Evolutionary conservation across 2,888 invertebrate species (phyloP).

Genomic region (Drosophila affinis): DNA sequence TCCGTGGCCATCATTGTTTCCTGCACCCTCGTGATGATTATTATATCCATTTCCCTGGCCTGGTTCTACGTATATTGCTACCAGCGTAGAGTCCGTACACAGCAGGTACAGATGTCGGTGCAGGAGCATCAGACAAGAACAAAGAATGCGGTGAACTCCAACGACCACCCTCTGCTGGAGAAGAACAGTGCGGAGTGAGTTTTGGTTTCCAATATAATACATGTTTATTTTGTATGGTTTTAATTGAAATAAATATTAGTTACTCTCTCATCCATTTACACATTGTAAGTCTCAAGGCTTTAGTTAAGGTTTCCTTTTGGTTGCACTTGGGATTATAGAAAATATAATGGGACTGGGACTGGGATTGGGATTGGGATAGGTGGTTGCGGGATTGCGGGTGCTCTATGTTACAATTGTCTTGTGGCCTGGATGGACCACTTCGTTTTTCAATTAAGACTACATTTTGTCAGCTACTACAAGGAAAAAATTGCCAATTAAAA

Average conservation of each 20-base stretch:
- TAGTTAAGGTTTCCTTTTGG: slow-evolving; percentile 39
- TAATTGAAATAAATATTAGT: slow-evolving; percentile 72
- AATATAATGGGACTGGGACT: slow-evolving; percentile 11
- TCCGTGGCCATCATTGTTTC: background rate
- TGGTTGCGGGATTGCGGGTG: slow-evolving; percentile 16
- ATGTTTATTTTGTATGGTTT: slow-evolving; percentile 60
- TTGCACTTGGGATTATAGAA: slow-evolving; percentile 60
- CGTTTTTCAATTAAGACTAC: slow-evolving; percentile 44
- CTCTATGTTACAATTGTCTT: slow-evolving; percentile 40
- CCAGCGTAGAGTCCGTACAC: background rate
- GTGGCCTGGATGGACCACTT: slow-evolving; percentile 10
- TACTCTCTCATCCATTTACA: slow-evolving; percentile 58
- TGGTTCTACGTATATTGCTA: background rate
- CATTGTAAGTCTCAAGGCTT: slow-evolving; percentile 74
- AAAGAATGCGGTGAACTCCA: background rate
- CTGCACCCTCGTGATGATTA: background rate
- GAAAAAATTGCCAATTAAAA: slow-evolving; percentile 66
- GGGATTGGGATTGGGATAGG: background rate
- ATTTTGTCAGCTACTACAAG: slow-evolving; percentile 50
- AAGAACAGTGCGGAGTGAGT: background rate
- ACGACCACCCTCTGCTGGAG: background rate
- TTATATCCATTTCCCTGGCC: background rate
- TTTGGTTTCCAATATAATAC: slow-evolving; percentile 67
- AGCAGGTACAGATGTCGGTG: background rate
- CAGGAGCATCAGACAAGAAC: background rate